A percentile compares a stretch with the other conserved stretches of the same genome.
Conservation (phyloP, 2,113 vertebrate species). For the Pluvianellus socialis region DNA sequence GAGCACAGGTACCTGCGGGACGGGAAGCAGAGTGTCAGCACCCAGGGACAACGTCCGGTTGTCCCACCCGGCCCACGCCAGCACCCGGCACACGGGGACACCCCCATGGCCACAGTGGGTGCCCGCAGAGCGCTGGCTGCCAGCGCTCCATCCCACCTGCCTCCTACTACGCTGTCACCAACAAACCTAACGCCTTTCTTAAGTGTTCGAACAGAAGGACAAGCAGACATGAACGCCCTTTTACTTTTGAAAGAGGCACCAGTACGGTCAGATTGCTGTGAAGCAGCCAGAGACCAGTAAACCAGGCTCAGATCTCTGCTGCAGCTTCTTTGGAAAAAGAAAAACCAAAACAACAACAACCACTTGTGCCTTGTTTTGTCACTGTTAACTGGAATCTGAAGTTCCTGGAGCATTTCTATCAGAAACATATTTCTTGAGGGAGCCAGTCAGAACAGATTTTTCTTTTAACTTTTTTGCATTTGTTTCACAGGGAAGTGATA, state of each 20-base stretch:
- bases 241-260: neutral
- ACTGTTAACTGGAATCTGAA: neutral
- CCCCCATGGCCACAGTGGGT: rapidly evolving
- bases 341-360: neutral
- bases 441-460: neutral
- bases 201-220: neutral
- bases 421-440: neutral
- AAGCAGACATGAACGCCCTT: neutral
- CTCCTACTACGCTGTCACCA: neutral
- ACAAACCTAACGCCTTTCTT: neutral
- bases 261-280: rapidly evolving
- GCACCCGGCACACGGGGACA: rapidly evolving
- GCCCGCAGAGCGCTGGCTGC: neutral
- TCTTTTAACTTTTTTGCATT: neutral
- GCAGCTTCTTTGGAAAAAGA: neutral
- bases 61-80: rapidly evolving
- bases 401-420: neutral
- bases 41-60: neutral
- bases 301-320: neutral
- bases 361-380: neutral
- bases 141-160: neutral
- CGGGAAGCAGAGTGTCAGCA: neutral
- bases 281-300: neutral
- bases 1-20: slow-evolving; percentile 86
- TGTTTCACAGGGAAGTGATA: neutral